phyloP scores from a whole-genome alignment of 2,113 vertebrate genomes.

The Corythornis vintsioides region DNA sequence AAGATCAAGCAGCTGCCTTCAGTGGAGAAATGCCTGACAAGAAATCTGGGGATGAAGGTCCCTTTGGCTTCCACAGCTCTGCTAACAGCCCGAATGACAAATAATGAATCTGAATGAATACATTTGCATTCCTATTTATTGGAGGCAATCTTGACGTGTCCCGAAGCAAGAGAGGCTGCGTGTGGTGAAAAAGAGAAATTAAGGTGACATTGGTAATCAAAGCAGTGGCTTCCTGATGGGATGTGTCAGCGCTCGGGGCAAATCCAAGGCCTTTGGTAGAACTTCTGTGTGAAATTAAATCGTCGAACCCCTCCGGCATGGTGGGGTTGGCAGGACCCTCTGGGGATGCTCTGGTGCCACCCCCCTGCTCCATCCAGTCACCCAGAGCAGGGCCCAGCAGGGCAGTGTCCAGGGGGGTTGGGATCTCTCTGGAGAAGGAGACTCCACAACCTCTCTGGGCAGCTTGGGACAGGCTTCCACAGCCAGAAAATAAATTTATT shows the following conservation, averaged over 20 bases:
- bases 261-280: rapidly evolving
- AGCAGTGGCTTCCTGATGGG: neutral
- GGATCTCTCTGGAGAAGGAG: neutral
- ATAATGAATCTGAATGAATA: slow-evolving; percentile 10
- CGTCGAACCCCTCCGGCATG: too few relatives aligned
- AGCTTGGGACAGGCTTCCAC: neutral
- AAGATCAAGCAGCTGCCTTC: neutral
- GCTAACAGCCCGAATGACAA: neutral
- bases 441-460: neutral
- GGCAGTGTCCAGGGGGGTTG: neutral
- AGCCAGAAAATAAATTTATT: neutral
- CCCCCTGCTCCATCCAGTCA: neutral
- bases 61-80: neutral
- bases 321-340: neutral
- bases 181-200: neutral
- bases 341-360: neutral
- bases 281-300: neutral
- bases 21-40: neutral
- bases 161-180: neutral
- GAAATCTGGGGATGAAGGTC: neutral
- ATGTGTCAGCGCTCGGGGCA: neutral
- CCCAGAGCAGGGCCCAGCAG: neutral
- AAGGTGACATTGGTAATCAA: slow-evolving; percentile 60
- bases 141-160: slow-evolving; percentile 36
- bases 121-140: slow-evolving; percentile 53